Evolutionary conservation across 1,140 invertebrate genomes (phyloP), one percentile per base, ranked within the genome.

Genomic region (Eriosoma lanigerum): DNA sequence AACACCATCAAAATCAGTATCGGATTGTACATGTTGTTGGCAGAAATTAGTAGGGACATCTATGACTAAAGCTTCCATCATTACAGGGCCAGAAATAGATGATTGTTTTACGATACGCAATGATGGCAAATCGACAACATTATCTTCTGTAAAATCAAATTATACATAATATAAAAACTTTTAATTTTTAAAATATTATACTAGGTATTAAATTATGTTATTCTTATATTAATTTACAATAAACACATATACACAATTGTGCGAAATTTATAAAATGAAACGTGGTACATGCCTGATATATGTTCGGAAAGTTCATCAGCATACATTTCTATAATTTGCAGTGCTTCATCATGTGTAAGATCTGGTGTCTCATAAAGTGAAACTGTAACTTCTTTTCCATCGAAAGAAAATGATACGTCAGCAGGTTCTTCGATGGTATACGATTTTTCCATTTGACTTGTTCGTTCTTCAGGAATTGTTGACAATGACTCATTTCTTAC

Each of bases 301-400:
- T 95, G 92, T 87, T 96, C 94, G 0, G 94, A 95, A 66, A 95
- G 88, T 85, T 96, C 93, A 85, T 96, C 93, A 0, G 94, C 94
- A 86, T 96, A 96, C 93, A 96, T 95, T 88, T 96, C 94, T 0
- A 96, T 92, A 83, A 96, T 94, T 86, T 96, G 92, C 17, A 95
- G 86, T 0, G 94, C 94, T 87, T 96, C 94, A 85, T 95, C 93
- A 87, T 96, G 93, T 0, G 94, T 96, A 19, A 96, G 87, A 87
- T 96, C 94, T 1, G 94, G 94, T 1, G 94, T 96, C 88, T 96
- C 94, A 84, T 96, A 96, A 2, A 96, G 86, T 10, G 93, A 95
- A 1, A 96, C 93, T 0, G 94, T 95, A 0, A 96, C 93, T 87
- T 96, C 94, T 87, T 94, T 95, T 9, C 94, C 94, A 84, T 96